Evolutionary conservation across 2,888 invertebrate genomes (phyloP), one percentile per base, ranked within the genome.

Genomic region (Notodonta ziczac): DNA sequence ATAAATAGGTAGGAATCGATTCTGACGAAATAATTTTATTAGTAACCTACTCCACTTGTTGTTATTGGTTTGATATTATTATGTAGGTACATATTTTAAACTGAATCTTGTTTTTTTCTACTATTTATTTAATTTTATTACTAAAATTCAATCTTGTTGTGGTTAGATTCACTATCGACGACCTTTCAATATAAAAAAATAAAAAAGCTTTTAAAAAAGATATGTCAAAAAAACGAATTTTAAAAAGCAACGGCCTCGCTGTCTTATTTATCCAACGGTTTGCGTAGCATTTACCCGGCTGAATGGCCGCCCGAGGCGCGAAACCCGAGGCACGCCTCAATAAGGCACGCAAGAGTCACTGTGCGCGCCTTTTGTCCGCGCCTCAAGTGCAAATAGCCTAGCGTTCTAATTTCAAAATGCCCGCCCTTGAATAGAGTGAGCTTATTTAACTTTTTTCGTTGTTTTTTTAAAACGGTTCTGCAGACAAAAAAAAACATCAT

Each of bases 311-410:
- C 56, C 16, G 74, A 74, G 74, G 74, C 76, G 73, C 73, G 70
- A 75, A 62, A 59, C 73, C 75, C 60, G 68, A 61, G 69, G 72
- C 72, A 60, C 67, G 67, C 74, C 74, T 80, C 82, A 78, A 79
- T 82, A 80, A 84, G 81, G 79, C 83, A 84, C 86, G 86, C 86
- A 85, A 79, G 80, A 69, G 74, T 74, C 76, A 65, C 66, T 71
- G 69, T 73, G 78, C 58, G 68, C 76, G 69, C 64, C 85, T 84
- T 88, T 88, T 88, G 85, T 87, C 76, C 83, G 64, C 74, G 73
- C 73, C 83, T 90, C 82, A 85, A 88, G 87, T 89, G 89, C 87
- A 90, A 90, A 90, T 89, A 90, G 88, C 86, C 85, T 86, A 76
- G 86, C 88, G 89, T 85, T 86, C 87, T 90, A 90, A 90, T 89